A percentile compares a stretch with the other conserved stretches of the same genome.
These are phyloP conservation scores for Rhinichthys osculus DNA, from an alignment of 2,797 vertebrate genomes.

Conservation along the genomic window DNA sequence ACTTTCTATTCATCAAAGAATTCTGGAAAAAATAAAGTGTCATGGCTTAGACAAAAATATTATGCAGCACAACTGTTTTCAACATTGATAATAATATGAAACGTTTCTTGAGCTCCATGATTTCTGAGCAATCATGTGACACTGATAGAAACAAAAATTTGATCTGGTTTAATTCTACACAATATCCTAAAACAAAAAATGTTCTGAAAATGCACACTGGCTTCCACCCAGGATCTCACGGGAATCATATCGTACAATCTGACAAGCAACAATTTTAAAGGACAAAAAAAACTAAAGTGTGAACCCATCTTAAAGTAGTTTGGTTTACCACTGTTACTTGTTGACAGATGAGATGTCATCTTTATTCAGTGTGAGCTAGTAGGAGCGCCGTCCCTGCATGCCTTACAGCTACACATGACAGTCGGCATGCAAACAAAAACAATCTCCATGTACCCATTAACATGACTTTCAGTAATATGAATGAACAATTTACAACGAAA, in stretches of 20 bases:
- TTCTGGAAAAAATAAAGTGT: no score
- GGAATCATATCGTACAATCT: background rate
- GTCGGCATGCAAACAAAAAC: background rate
- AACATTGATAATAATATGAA: no score
- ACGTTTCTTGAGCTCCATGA: background rate
- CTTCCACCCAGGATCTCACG: background rate
- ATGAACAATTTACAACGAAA: background rate
- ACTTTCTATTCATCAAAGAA: no score
- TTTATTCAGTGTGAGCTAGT: conserved; percentile 26
- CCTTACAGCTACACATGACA: conserved; percentile 2
- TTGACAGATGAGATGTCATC: conserved; percentile 20
- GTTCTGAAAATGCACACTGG: background rate
- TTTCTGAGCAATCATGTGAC: background rate
- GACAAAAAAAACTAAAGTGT: background rate
- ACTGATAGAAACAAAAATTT: background rate
- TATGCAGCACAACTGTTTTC: no score
- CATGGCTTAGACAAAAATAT: no score
- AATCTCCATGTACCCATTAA: conserved; percentile 1
- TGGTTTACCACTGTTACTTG: conserved; percentile 26
- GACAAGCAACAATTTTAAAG: conserved; percentile 22
- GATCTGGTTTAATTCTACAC: background rate
- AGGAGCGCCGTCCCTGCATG: conserved; percentile 1
- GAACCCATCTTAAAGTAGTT: conserved; percentile 7
- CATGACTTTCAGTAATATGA: background rate
- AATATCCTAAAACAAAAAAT: background rate